phyloP scores from a whole-genome alignment of 2,888 invertebrate species.

The Alcis repandata region DNA sequence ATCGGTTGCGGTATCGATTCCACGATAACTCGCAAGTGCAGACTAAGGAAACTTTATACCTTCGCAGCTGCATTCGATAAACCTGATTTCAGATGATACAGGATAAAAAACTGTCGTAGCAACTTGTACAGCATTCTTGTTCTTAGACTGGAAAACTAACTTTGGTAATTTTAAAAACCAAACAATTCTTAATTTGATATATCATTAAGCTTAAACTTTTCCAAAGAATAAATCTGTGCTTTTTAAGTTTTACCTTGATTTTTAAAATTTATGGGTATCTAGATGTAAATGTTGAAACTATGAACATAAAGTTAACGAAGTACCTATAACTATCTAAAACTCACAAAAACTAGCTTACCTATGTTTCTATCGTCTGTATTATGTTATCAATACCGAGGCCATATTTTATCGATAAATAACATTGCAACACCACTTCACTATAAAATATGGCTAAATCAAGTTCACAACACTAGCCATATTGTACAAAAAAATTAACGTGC shows the following conservation, averaged over 20 bases:
- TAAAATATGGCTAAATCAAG: background rate
- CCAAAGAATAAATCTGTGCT: too few relatives aligned
- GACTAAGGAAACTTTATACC: constrained; percentile 29
- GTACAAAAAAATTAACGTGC: constrained; percentile 10
- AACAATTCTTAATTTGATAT: too few relatives aligned
- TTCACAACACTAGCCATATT: constrained; percentile 24
- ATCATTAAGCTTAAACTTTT: too few relatives aligned
- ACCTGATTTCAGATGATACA: constrained; percentile 4
- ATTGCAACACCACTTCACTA: background rate
- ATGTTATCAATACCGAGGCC: background rate
- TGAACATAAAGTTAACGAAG: background rate
- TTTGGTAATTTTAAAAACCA: too few relatives aligned
- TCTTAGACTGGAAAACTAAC: too few relatives aligned
- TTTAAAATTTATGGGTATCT: too few relatives aligned
- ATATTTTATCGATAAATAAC: background rate
- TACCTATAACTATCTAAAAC: background rate
- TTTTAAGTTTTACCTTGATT: too few relatives aligned
- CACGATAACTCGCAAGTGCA: constrained; percentile 35
- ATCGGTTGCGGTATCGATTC: constrained; percentile 27
- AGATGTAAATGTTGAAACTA: background rate
- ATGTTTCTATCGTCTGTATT: background rate
- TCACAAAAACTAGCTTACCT: background rate
- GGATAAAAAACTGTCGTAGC: background rate
- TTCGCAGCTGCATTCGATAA: background rate
- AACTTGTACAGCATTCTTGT: background rate